Evolutionary conservation across 2,888 invertebrate genomes (phyloP).

Genomic region (Lasioglossum calceatum): DNA sequence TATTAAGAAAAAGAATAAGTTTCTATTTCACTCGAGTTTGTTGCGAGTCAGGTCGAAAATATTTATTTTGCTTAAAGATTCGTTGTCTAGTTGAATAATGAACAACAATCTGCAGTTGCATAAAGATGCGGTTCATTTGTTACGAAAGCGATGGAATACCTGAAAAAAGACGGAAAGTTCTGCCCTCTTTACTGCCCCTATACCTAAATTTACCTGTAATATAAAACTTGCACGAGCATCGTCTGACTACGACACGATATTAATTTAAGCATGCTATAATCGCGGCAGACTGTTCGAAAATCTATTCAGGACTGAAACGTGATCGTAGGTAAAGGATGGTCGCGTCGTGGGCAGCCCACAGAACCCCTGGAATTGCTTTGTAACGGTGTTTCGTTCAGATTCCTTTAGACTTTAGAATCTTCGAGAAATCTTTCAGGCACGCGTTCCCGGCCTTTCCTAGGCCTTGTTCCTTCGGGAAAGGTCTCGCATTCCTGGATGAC

Average conservation of each 20-base stretch:
- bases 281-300: not conserved
- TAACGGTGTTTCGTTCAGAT: not conserved
- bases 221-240: not conserved
- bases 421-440: constrained; percentile 22
- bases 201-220: not conserved
- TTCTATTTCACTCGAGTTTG: no score
- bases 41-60: no score
- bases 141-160: not conserved
- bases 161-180: not conserved
- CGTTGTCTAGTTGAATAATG: not conserved
- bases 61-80: not conserved
- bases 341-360: not conserved
- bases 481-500: constrained; percentile 58
- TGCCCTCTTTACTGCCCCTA: not conserved
- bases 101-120: not conserved
- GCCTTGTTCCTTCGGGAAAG: constrained; percentile 40
- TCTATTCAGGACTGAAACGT: not conserved
- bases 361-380: not conserved
- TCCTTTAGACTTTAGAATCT: constrained; percentile 15
- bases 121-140: not conserved
- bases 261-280: not conserved
- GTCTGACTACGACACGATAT: not conserved
- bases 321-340: not conserved
- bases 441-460: constrained; percentile 14
- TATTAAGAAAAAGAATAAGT: no score